Base-by-base conservation (phyloP, 2,113 vertebrate species). In the Pteronura brasiliensis region DNA sequence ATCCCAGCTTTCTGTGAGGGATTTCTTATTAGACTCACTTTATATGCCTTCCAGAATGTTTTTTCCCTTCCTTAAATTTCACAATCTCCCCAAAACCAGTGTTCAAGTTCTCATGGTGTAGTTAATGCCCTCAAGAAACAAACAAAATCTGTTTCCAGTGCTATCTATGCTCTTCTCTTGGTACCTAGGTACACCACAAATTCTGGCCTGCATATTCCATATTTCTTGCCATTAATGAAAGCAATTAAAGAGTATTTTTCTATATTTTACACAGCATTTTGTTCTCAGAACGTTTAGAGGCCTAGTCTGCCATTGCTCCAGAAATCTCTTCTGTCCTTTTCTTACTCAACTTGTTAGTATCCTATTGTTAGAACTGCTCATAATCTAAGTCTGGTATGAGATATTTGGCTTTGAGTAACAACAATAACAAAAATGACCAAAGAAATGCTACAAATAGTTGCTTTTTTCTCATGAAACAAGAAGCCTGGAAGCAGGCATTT, bases 1-100 rank as follows among this genome's bases (percentile, higher is more conserved):
- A 76, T 25, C 29, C n/a, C 11, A 61, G 25, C 25, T 71, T 95
- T 77, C 69, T 31, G 4, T 49, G 31, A 76, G 55, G 13, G 17
- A n/a, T 55, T 65, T 65, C 39, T 90, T 8, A 52, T 69, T 81
- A 49, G 47, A 65, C 31, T 72, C 36, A 63, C 1, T 76, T 76
- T 20, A 84, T 29, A 29, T 61, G 52, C 12, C 52, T 81, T 72
- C 72, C 31, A 36, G 21, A 49, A 72, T 61, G 15, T 34, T 88
- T 95, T 81, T 86, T 20, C 23, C 44, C 34, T 92, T 93, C 55
- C 47, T 86, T 89, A 47, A 96, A 72, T 88, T 96, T 89, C n/a
- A 86, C 20, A 59, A 7, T 89, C 31, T 91, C 39, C 90, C 39
- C 52, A 52, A 97, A 92, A 89, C 18, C 39, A 74, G 2, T 31